phyloP scores from a whole-genome alignment of 1,140 invertebrate genomes.

The Drosophila arawakana region DNA sequence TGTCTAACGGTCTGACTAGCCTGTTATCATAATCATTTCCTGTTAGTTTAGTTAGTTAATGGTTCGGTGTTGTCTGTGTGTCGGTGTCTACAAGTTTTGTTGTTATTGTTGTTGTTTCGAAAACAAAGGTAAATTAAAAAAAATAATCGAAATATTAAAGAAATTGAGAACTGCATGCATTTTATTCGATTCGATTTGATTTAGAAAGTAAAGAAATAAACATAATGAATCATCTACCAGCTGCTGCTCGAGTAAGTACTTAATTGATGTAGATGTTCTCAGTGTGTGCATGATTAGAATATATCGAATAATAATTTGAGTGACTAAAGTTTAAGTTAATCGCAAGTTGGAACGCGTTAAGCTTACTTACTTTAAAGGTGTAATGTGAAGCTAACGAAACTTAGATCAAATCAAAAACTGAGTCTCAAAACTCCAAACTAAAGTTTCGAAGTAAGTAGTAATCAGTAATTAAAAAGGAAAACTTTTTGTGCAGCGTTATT shows the following conservation, averaged over 20 bases:
- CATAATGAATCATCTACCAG: slow-evolving; percentile 58
- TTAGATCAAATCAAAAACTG: slow-evolving; percentile 62
- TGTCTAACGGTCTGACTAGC: slow-evolving; percentile 31
- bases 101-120: slow-evolving; percentile 2
- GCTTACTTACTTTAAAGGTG: slow-evolving; percentile 39
- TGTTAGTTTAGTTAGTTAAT: slow-evolving; percentile 13
- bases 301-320: slow-evolving; percentile 34
- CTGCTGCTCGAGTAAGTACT: slow-evolving; percentile 44
- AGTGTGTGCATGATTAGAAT: slow-evolving; percentile 30
- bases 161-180: slow-evolving; percentile 51
- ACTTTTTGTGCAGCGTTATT: slow-evolving; percentile 57
- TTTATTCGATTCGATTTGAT: slow-evolving; percentile 7
- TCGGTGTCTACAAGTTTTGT: slow-evolving; percentile 56
- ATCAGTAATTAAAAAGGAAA: slow-evolving; percentile 52
- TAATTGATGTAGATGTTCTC: slow-evolving; percentile 25
- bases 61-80: slow-evolving; percentile 47
- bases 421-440: slow-evolving; percentile 67
- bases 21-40: slow-evolving; percentile 7
- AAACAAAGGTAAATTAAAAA: slow-evolving; percentile 48
- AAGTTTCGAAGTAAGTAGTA: slow-evolving; percentile 45
- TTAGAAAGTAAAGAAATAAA: slow-evolving; percentile 26
- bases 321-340: slow-evolving; percentile 24
- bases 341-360: slow-evolving; percentile 58
- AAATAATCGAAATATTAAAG: slow-evolving; percentile 33
- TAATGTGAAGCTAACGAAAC: slow-evolving; percentile 71